Conservation (phyloP, 1,140 invertebrate species). For the Colletes gigas region DNA sequence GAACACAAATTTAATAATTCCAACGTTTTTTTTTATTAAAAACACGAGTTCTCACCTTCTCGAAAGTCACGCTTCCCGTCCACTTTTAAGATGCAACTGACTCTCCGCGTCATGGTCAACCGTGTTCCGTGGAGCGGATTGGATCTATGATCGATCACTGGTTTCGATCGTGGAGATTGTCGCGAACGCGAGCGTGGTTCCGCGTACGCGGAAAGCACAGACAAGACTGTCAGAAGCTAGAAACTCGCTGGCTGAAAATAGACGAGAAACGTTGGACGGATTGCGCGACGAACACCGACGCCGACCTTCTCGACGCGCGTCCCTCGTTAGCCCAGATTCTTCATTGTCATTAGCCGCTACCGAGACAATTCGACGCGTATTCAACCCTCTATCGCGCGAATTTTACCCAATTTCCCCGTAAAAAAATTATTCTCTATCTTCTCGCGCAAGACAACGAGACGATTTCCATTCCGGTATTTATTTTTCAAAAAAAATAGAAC, state of each 20-base stretch:
- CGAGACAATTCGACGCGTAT: neutral
- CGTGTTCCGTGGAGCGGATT: neutral
- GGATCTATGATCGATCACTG: neutral
- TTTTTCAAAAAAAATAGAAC: too few species aligned
- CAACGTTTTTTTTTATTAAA: too few species aligned
- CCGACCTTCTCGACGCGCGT: constrained; percentile 44
- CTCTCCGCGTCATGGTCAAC: neutral
- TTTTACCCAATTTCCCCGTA: neutral
- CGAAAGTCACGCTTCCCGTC: neutral
- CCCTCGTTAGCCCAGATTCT: constrained; percentile 23
- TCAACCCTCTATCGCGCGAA: neutral
- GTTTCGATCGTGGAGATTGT: neutral
- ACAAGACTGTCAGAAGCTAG: constrained; percentile 51
- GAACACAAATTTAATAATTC: too few species aligned
- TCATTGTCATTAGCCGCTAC: constrained; percentile 14
- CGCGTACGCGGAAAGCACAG: constrained; percentile 32
- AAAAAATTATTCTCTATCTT: too few species aligned
- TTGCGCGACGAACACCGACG: constrained; percentile 30
- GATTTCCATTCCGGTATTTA: too few species aligned
- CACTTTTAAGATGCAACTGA: neutral
- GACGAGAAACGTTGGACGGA: constrained; percentile 46
- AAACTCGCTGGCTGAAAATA: constrained; percentile 52
- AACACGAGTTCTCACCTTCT: neutral
- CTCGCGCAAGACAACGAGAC: too few species aligned
- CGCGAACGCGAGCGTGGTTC: constrained; percentile 19